Conservation (phyloP, 2,888 invertebrate genomes). For the Aspidapion aeneum region DNA sequence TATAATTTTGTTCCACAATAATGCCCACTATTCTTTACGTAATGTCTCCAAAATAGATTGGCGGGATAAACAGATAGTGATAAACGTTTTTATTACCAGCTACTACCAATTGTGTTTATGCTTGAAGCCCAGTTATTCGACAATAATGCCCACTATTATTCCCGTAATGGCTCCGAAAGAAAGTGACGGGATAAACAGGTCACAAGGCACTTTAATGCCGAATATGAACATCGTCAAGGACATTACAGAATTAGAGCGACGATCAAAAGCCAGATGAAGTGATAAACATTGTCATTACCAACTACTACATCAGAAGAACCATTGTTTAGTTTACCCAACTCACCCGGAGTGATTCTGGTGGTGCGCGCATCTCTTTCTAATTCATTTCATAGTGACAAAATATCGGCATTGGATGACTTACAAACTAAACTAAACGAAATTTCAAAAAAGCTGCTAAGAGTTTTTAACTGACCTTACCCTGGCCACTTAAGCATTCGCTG, state of each 20-base stretch:
- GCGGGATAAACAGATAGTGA: slow-evolving; percentile 99
- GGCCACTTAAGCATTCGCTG: slow-evolving; percentile 85
- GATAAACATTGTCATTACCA: no score
- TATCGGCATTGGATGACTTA: no score
- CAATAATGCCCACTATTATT: slow-evolving; percentile 91
- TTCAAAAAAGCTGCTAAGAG: no score
- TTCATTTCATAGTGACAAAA: no score
- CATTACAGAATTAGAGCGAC: slow-evolving; percentile 86
- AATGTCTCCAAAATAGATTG: slow-evolving; percentile 92
- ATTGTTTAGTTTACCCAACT: no score
- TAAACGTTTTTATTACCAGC: no score
- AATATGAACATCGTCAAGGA: slow-evolving; percentile 97
- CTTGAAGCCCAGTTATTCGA: slow-evolving; percentile 91
- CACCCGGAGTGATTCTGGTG: no score
- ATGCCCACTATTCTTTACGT: slow-evolving; percentile 95
- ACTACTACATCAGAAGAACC: no score
- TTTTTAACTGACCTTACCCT: no score
- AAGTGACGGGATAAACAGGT: slow-evolving; percentile 96
- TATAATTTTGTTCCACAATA: slow-evolving; percentile 95
- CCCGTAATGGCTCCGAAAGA: slow-evolving; percentile 96
- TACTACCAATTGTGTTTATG: slow-evolving; percentile 85
- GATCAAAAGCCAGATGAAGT: slow-evolving; percentile 85
- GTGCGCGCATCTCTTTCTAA: no score
- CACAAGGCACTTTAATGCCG: slow-evolving; percentile 89
- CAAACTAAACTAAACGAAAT: no score